Conservation (phyloP, 1,140 invertebrate genomes). For the Drosophila hydei region DNA sequence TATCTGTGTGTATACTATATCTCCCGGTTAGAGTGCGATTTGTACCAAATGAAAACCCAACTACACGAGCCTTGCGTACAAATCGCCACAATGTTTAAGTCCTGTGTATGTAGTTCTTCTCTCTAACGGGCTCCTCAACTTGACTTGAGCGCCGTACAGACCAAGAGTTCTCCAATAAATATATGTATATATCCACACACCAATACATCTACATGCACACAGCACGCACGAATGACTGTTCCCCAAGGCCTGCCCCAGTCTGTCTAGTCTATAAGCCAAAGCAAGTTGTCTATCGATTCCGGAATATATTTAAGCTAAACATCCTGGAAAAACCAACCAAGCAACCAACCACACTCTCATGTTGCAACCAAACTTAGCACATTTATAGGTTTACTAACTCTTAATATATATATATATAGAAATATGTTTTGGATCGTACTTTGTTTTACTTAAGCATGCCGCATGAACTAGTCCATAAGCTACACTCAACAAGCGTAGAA, state of each 20-base stretch:
- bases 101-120: slow-evolving; percentile 42
- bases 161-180: slow-evolving; percentile 24
- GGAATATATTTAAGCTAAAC: slow-evolving; percentile 75
- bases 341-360: slow-evolving; percentile 9
- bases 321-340: slow-evolving; percentile 37
- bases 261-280: slow-evolving; percentile 55
- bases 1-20: slow-evolving; percentile 30
- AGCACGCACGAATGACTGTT: slow-evolving; percentile 28
- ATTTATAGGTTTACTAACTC: slow-evolving; percentile 62
- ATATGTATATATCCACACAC: slow-evolving; percentile 4
- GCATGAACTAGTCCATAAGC: slow-evolving; percentile 57
- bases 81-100: slow-evolving; percentile 26
- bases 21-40: slow-evolving; percentile 35
- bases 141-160: slow-evolving; percentile 53
- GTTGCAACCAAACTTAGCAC: slow-evolving; percentile 25
- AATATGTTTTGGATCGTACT: slow-evolving; percentile 8
- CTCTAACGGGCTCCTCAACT: slow-evolving; percentile 38
- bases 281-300: slow-evolving; percentile 71
- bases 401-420: slow-evolving; percentile 9
- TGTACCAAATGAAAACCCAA: slow-evolving; percentile 37
- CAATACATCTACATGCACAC: not conserved
- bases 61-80: slow-evolving; percentile 30
- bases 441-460: slow-evolving; percentile 41
- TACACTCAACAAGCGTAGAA: slow-evolving; percentile 64
- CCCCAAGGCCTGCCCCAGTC: not conserved